A percentile compares a stretch with the other conserved stretches of the same genome.
phyloP scores from a whole-genome alignment of 2,888 invertebrate genomes.

The Muscina levida region DNA sequence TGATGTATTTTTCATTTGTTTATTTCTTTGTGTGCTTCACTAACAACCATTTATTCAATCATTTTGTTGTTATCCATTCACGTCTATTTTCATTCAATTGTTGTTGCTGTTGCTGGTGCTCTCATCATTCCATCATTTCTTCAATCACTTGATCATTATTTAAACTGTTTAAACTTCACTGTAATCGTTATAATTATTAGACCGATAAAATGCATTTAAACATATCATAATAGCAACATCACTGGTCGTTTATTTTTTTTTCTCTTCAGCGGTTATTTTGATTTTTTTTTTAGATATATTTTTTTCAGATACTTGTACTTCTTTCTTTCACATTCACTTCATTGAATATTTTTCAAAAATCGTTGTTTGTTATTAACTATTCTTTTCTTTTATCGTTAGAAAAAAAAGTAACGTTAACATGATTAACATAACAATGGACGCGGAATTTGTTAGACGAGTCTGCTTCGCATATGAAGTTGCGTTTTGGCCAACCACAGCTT shows the following conservation, averaged over 20 bases:
- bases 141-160: neutral
- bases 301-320: slow-evolving; percentile 39
- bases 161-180: slow-evolving; percentile 34
- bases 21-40: too few relatives aligned
- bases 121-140: slow-evolving; percentile 2
- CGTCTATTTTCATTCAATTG: neutral
- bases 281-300: too few relatives aligned
- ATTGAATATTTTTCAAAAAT: slow-evolving; percentile 16
- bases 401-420: slow-evolving; percentile 37
- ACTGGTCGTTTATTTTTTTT: too few relatives aligned
- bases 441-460: slow-evolving; percentile 1
- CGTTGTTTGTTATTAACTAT: neutral
- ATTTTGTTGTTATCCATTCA: slow-evolving; percentile 12
- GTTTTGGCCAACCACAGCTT: neutral
- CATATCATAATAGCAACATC: slow-evolving; percentile 35
- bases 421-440: slow-evolving; percentile 57
- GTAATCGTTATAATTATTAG: slow-evolving; percentile 55
- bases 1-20: too few relatives aligned
- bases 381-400: neutral
- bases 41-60: neutral
- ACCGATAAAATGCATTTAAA: slow-evolving; percentile 62
- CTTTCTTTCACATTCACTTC: slow-evolving; percentile 40
- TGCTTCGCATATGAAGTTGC: neutral
- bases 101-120: slow-evolving; percentile 7
- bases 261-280: too few relatives aligned